Evolutionary conservation across 2,113 vertebrate species (phyloP).

Genomic region (Lethenteron camtschaticum): DNA sequence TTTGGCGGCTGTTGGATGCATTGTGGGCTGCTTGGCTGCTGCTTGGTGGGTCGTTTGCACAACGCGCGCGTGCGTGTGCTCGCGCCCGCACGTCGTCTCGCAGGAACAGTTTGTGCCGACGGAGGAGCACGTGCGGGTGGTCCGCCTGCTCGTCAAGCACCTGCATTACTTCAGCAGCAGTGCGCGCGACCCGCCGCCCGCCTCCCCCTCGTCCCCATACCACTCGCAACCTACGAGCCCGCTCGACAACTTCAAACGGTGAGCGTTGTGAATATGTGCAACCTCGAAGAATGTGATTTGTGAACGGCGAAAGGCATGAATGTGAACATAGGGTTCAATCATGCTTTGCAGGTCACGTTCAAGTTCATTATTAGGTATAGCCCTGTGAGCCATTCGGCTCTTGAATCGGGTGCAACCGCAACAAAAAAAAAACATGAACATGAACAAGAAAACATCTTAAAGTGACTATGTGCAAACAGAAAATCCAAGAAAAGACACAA

Average conservation of each 20-base stretch:
- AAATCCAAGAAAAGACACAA: too few relatives aligned
- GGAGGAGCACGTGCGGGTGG: constrained; percentile 73
- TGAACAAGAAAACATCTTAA: too few relatives aligned
- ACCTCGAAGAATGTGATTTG: background rate
- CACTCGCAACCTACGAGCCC: constrained; percentile 54
- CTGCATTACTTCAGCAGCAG: constrained; percentile 77
- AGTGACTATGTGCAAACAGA: too few relatives aligned
- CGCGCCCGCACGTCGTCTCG: background rate
- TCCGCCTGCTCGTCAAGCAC: constrained; percentile 74
- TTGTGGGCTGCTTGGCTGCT: too few relatives aligned
- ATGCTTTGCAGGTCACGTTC: background rate
- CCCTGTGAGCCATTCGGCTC: background rate
- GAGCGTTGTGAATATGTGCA: background rate
- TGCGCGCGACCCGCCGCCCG: constrained; percentile 41
- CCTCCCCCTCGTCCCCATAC: constrained; percentile 35
- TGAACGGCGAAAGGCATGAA: too few relatives aligned
- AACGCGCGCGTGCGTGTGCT: too few relatives aligned
- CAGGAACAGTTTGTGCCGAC: constrained; percentile 72
- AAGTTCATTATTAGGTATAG: background rate
- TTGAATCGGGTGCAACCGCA: too few relatives aligned
- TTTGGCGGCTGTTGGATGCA: too few relatives aligned
- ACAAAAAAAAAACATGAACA: too few relatives aligned
- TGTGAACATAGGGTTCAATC: background rate
- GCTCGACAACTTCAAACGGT: constrained; percentile 89
- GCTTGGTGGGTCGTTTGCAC: too few relatives aligned